Percentiles rank a stretch among this genome's conserved stretches.
Evolutionary conservation across 2,113 vertebrate species (phyloP).

Genomic region (Pygoscelis antarcticus): DNA sequence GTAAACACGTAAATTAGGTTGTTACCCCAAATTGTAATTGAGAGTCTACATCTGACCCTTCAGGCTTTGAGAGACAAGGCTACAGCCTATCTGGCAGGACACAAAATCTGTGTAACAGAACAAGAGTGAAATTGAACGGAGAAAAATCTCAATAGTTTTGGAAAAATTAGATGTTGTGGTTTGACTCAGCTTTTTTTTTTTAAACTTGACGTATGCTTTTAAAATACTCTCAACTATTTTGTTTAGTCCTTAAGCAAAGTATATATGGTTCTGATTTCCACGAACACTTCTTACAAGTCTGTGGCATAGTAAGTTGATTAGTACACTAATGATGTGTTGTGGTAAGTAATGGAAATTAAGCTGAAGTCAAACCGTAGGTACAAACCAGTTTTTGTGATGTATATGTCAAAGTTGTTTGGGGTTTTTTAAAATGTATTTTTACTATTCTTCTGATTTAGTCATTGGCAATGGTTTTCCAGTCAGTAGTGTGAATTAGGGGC

Average conservation of each 20-base stretch:
- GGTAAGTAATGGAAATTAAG: not conserved
- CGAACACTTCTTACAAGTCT: not conserved
- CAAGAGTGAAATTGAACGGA: not conserved
- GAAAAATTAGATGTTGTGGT: not conserved
- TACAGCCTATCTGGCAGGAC: not conserved
- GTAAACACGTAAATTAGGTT: not conserved
- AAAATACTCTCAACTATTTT: not conserved
- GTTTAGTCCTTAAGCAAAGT: not conserved
- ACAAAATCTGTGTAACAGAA: not conserved
- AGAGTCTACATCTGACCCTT: not conserved
- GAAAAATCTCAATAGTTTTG: not conserved
- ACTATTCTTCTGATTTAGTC: not conserved
- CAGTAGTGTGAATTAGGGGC: not conserved
- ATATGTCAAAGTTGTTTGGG: not conserved
- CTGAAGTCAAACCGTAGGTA: not conserved
- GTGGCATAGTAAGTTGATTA: not conserved
- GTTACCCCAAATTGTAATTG: not conserved
- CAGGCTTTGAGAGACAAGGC: not conserved
- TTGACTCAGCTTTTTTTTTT: not conserved
- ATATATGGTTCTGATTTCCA: not conserved
- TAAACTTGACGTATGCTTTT: not conserved
- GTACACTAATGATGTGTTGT: not conserved
- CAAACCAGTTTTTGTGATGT: not conserved
- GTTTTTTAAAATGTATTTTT: not conserved
- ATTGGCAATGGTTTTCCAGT: not conserved